Base-by-base conservation (phyloP, 2,797 vertebrate genomes). In the Phaenicophaeus curvirostris region DNA sequence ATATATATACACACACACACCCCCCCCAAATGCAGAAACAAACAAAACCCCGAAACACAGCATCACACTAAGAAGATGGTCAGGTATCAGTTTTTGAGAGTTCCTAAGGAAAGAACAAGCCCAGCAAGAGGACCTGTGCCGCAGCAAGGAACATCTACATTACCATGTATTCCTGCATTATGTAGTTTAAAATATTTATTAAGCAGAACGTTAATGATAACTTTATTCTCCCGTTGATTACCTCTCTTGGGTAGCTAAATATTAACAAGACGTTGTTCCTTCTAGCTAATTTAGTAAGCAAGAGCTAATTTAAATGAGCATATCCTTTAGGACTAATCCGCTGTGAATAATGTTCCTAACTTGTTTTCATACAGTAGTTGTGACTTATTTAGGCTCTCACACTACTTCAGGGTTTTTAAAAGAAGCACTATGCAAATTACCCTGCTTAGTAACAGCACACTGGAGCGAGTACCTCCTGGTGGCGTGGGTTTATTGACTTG, bases 271-370 rank as follows among this genome's bases (percentile, higher is more conserved):
- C 39, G 61, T 62, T 92, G 66, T 20, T 96, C 89, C 93, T 89
- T 90, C 95, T 57, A 69, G 92, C 62, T 82, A 81, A 82, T 94
- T 85, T 90, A 72, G 71, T 7, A 51, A 91, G 93, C 73, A 46
- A 79, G 57, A 86, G 37, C 88, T 79, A 50, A 93, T 54, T 65
- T 53, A 87, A 51, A 74, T 15, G 66, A 93, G 57, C 63, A 21
- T 7, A 25, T 95, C 91, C 87, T 93, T 59, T 59, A 91, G 92
- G 87, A 93, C 42, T 71, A 81, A 84, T 42, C 75, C 82, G 21
- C 46, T 2, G 31, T 48, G 67, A 90, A 76, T 83, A 90, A 92
- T 24, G 62, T 74, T 25, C 71, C 41, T 4, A 8, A 20, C 88
- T 86, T 41, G 4, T 62, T 80, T 77, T 69, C 68, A 30, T 6